Evolutionary conservation across 2,797 vertebrate species (phyloP).

Genomic region (Coluber constrictor): DNA sequence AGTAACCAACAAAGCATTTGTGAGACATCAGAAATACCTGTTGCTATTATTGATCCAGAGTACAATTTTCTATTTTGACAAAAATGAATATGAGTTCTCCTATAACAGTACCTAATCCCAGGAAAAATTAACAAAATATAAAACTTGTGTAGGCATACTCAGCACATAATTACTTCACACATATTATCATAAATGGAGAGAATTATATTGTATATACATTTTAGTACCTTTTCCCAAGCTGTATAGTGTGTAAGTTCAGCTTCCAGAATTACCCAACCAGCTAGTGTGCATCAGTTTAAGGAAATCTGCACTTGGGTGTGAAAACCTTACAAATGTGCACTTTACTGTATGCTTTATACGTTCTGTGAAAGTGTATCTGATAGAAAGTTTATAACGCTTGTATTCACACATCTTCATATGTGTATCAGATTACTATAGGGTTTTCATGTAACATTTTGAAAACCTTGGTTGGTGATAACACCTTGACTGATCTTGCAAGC

Average conservation of each 20-base stretch:
- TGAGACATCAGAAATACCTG: background rate
- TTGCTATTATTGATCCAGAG: background rate
- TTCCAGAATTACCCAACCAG: background rate
- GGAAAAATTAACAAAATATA: background rate
- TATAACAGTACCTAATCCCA: background rate
- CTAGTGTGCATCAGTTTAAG: background rate
- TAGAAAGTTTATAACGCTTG: background rate
- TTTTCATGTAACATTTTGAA: background rate
- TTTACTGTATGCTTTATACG: background rate
- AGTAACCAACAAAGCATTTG: background rate
- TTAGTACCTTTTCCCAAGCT: background rate
- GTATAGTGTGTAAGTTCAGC: background rate
- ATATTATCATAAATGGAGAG: background rate
- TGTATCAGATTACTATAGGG: background rate
- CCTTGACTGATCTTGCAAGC: background rate
- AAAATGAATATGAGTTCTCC: background rate
- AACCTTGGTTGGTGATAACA: background rate
- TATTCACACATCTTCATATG: background rate
- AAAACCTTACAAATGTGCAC: too few species aligned
- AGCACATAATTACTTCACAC: background rate
- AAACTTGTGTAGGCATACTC: background rate
- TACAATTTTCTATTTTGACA: background rate
- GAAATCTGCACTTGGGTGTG: background rate
- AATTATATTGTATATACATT: background rate
- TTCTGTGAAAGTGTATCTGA: background rate